These are phyloP conservation scores for Channallabes apus DNA, from an alignment of 2,797 vertebrate species.

Conservation along the genomic window DNA sequence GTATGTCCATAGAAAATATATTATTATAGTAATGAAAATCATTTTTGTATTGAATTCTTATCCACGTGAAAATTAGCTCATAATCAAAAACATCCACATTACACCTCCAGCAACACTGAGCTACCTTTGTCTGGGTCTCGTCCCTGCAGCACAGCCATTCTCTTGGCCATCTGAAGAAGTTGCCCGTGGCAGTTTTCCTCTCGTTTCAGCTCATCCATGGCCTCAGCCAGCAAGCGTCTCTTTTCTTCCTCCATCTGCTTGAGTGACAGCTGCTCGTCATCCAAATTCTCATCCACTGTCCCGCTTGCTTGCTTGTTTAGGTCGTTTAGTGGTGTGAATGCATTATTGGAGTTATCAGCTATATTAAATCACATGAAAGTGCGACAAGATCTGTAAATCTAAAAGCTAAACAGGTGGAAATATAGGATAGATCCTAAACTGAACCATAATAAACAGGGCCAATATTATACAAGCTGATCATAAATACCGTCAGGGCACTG, in stretches of 20 bases:
- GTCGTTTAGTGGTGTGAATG: constrained; percentile 77
- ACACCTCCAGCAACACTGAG: background rate
- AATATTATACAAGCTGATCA: background rate
- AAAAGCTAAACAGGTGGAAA: background rate
- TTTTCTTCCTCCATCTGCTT: constrained; percentile 83
- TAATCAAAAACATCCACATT: background rate
- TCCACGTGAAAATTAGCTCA: background rate
- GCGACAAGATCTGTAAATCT: background rate
- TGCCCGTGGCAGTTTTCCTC: constrained; percentile 83
- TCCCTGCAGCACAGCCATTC: constrained; percentile 84
- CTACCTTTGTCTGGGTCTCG: constrained; percentile 87
- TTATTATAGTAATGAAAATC: background rate
- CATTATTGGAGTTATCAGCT: constrained; percentile 41
- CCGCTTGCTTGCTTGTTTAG: constrained; percentile 75
- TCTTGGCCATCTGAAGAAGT: constrained; percentile 83
- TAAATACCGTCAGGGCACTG: constrained; percentile 67
- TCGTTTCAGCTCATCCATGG: constrained; percentile 80
- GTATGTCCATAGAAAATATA: background rate
- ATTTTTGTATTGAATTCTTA: background rate
- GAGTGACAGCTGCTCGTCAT: constrained; percentile 64
- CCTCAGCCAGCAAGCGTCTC: constrained; percentile 81
- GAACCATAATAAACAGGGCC: background rate
- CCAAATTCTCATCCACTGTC: constrained; percentile 69
- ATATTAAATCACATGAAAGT: background rate
- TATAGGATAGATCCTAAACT: background rate